Conservation (phyloP, 2,113 vertebrate species). For the Irena cyanogastra region DNA sequence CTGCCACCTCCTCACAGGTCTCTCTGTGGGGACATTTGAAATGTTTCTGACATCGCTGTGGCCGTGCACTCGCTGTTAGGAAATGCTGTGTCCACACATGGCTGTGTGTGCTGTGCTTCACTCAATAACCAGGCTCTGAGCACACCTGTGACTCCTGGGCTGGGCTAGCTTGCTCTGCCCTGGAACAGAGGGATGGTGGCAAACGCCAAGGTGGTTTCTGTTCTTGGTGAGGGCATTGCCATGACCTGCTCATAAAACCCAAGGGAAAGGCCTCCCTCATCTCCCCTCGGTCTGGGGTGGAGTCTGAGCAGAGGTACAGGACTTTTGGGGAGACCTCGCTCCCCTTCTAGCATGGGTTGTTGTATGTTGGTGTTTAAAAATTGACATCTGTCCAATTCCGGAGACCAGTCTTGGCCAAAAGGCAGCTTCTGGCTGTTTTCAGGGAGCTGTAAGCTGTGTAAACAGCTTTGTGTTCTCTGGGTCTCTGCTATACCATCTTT, state of each 20-base stretch:
- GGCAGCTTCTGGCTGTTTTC: neutral
- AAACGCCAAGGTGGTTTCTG: accelerated
- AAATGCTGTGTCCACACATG: neutral
- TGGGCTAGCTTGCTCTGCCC: neutral
- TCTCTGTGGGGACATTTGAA: neutral
- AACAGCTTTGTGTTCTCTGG: neutral
- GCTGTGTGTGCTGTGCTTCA: neutral
- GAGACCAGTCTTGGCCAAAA: neutral
- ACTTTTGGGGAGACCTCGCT: neutral
- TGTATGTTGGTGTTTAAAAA: neutral
- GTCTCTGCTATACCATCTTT: neutral
- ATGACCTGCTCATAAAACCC: accelerated
- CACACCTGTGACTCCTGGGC: neutral
- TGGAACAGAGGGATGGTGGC: neutral
- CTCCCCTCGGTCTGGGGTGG: neutral
- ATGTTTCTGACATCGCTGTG: neutral
- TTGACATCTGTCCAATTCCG: neutral
- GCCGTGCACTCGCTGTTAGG: neutral
- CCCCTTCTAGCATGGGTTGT: neutral
- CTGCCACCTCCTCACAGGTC: neutral
- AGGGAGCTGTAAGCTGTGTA: neutral
- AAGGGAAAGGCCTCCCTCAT: neutral
- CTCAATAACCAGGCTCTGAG: neutral
- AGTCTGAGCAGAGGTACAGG: neutral
- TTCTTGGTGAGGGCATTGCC: neutral